Conservation (phyloP, 2,797 vertebrate species). For the Pseudotriccus pelzelni region DNA sequence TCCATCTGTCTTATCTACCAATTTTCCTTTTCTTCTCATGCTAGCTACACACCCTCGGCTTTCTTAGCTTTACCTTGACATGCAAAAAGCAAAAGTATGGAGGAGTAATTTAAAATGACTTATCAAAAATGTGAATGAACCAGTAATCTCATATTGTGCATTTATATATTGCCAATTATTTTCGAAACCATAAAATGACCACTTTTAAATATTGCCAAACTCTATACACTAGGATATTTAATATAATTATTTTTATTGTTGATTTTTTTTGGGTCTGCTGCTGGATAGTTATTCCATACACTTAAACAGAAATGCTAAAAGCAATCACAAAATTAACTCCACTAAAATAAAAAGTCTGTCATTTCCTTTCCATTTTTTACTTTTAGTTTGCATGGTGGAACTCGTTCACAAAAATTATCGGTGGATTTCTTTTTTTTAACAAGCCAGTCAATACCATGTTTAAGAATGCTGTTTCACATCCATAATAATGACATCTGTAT, state of each 20-base stretch:
- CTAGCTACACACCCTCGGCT: neutral
- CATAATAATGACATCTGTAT: neutral
- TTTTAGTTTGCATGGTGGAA: neutral
- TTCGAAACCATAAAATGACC: neutral
- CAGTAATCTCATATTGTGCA: neutral
- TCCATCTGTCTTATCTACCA: neutral
- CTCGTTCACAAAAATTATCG: neutral
- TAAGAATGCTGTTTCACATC: neutral
- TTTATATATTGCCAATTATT: accelerated
- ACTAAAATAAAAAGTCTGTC: neutral
- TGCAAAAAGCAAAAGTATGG: neutral
- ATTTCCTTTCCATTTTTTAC: neutral
- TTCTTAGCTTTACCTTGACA: neutral
- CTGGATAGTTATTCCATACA: neutral
- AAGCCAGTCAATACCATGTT: neutral
- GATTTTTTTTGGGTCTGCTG: neutral
- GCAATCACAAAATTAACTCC: neutral
- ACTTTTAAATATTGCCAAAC: neutral
- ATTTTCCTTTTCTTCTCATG: neutral
- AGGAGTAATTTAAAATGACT: neutral
- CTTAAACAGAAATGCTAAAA: neutral
- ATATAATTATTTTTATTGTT: neutral
- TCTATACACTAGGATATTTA: neutral
- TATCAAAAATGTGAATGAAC: neutral
- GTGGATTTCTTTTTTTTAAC: neutral